A percentile compares a stretch with the other conserved stretches of the same genome.
Evolutionary conservation across 2,888 invertebrate genomes (phyloP).

Genomic region (Cenopis cana): DNA sequence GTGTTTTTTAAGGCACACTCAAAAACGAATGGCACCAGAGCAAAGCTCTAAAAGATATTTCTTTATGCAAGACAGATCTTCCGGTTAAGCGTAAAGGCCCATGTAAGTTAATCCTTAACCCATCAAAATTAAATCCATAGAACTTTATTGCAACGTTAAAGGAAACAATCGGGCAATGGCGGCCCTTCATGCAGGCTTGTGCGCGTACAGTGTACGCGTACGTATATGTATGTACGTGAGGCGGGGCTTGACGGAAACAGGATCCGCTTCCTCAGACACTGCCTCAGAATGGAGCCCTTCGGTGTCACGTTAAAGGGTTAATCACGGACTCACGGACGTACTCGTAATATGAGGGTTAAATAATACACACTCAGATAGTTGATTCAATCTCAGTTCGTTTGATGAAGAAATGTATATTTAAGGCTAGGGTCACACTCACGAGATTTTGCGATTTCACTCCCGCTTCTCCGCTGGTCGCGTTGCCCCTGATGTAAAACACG

Average conservation of each 20-base stretch:
- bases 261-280: conserved; percentile 31
- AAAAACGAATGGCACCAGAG: too few species aligned
- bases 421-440: too few species aligned
- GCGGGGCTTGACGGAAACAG: conserved; percentile 30
- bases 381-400: neutral
- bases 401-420: neutral
- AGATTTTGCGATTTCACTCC: too few species aligned
- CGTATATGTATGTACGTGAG: neutral
- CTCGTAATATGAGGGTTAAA: conserved; percentile 17
- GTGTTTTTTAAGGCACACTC: too few species aligned
- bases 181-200: neutral
- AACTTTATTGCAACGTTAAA: neutral
- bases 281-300: conserved; percentile 10
- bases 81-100: neutral
- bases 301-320: conserved; percentile 22
- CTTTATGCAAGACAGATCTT: neutral
- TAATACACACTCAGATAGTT: neutral
- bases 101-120: neutral
- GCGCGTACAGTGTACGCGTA: neutral
- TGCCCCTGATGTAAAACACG: too few species aligned
- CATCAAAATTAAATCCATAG: neutral
- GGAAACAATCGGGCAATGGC: conserved; percentile 12
- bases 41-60: too few species aligned
- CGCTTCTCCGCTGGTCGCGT: too few species aligned
- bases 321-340: too few species aligned